Conservation (phyloP, 2,113 vertebrate genomes). For the Oryctolagus cuniculus region mOryCun1.1 NC_091435.1:26016501-26017000, state of each 20-base stretch:
- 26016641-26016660: not conserved
- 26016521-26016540: too few relatives aligned
- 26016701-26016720: not conserved
- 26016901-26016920: not conserved
- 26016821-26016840: not conserved
- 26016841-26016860: not conserved
- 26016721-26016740: not conserved
- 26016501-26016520: too few relatives aligned
- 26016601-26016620: not conserved
- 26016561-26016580: too few relatives aligned
- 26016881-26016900: not conserved
- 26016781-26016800: not conserved
- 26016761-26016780: not conserved
- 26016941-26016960: slow-evolving; percentile 1
- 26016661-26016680: not conserved
- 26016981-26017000: not conserved
- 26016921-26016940: not conserved
- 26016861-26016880: not conserved
- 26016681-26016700: not conserved
- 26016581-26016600: not conserved
- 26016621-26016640: not conserved
- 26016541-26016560: too few relatives aligned
- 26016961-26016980: not conserved
- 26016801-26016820: not conserved
- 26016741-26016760: not conserved